phyloP scores from a whole-genome alignment of 2,113 vertebrate genomes.

The Indicator indicator region DNA sequence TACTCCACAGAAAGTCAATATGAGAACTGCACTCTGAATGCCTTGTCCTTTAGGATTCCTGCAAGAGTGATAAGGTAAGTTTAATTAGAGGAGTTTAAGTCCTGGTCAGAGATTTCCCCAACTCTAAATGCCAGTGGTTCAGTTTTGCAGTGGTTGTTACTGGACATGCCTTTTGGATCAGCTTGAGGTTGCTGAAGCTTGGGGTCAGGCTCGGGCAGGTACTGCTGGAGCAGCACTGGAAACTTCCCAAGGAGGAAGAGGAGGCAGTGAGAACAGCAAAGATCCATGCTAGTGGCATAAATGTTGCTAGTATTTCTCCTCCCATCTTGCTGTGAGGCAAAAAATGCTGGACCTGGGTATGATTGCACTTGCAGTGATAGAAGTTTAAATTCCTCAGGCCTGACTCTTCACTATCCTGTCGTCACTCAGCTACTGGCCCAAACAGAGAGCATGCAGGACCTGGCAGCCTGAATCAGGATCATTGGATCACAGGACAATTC shows the following conservation, averaged over 20 bases:
- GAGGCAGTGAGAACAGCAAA: background rate
- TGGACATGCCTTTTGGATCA: background rate
- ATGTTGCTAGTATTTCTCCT: background rate
- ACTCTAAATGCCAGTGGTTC: background rate
- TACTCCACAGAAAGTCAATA: constrained; percentile 25
- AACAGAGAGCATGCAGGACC: background rate
- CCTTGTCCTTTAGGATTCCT: constrained; percentile 8
- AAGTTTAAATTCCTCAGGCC: background rate
- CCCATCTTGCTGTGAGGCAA: background rate
- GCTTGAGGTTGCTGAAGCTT: background rate
- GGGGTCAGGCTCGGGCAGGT: background rate
- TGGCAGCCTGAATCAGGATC: background rate
- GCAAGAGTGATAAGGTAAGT: background rate
- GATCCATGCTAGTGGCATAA: fast-evolving
- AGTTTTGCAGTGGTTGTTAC: background rate
- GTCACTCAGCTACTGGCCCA: background rate
- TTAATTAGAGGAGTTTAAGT: constrained; percentile 19
- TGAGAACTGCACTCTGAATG: background rate
- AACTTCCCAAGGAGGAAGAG: fast-evolving
- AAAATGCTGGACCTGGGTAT: fast-evolving
- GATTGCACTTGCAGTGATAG: background rate
- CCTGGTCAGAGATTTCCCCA: constrained; percentile 3
- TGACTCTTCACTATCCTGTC: background rate
- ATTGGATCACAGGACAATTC: background rate
- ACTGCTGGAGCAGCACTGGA: background rate